phyloP scores from a whole-genome alignment of 2,888 invertebrate species.

The Drosophila monieri region DNA sequence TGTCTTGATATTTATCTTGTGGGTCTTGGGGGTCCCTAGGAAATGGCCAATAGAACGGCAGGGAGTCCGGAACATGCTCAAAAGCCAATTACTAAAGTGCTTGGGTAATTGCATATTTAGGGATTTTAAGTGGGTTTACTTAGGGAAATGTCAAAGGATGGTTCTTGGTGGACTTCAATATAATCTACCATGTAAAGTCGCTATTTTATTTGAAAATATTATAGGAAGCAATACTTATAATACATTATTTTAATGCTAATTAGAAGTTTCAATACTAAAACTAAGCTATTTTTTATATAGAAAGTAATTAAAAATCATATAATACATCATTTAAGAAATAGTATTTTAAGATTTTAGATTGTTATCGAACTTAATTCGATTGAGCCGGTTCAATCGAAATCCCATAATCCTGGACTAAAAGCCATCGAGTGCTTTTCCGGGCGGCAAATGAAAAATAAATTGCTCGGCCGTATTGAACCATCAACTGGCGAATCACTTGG shows the following conservation, averaged over 20 bases:
- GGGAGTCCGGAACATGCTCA: conserved; percentile 14
- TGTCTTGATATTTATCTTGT: not conserved
- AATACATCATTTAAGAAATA: not conserved
- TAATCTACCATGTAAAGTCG: not conserved
- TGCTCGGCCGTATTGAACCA: conserved; percentile 18
- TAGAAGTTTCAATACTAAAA: too few species aligned
- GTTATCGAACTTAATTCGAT: conserved; percentile 3
- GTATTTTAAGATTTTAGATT: conserved; percentile 10
- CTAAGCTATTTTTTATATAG: too few species aligned
- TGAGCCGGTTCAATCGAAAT: conserved; percentile 6
- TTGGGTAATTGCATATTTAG: conserved; percentile 26
- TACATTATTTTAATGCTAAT: too few species aligned
- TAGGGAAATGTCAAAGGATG: not conserved
- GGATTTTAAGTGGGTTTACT: conserved; percentile 2
- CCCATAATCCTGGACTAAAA: conserved; percentile 10
- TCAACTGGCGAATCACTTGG: conserved; percentile 26
- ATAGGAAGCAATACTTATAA: not conserved
- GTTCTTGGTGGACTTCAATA: not conserved
- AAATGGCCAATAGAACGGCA: conserved; percentile 10
- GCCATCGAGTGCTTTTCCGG: conserved; percentile 15
- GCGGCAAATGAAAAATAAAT: conserved; percentile 20
- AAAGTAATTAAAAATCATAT: not conserved
- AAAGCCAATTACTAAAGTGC: conserved; percentile 22
- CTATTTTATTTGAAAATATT: not conserved
- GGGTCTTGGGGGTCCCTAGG: conserved; percentile 3